phyloP scores from a whole-genome alignment of 2,888 invertebrate genomes.

The Hirtodrosophila alboralis region DNA sequence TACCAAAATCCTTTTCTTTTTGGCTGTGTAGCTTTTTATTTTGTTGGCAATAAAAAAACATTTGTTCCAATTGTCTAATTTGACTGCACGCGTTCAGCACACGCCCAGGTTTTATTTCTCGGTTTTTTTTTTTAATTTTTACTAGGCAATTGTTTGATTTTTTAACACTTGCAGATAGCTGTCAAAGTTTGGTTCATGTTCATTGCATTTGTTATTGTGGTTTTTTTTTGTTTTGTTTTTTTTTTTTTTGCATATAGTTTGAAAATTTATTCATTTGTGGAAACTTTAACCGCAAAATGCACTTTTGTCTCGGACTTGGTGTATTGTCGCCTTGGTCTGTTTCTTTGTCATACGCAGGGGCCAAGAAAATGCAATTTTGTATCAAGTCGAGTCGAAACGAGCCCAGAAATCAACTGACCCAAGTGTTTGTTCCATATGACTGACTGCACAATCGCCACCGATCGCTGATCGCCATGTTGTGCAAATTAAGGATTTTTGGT shows the following conservation, averaged over 20 bases:
- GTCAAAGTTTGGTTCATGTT: slow-evolving; percentile 45
- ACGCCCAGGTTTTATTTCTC: slow-evolving; percentile 40
- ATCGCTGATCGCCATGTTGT: slow-evolving; percentile 52
- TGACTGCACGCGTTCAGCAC: slow-evolving; percentile 33
- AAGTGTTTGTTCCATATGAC: slow-evolving; percentile 50
- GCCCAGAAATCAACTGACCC: slow-evolving; percentile 27
- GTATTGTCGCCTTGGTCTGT: slow-evolving; percentile 37
- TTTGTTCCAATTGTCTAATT: slow-evolving; percentile 45
- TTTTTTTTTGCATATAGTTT: slow-evolving; percentile 27
- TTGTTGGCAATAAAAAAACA: slow-evolving; percentile 6
- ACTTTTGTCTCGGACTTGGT: slow-evolving; percentile 44
- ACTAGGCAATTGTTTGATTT: slow-evolving; percentile 44
- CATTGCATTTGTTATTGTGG: slow-evolving; percentile 13
- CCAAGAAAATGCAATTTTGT: slow-evolving; percentile 30
- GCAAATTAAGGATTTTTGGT: slow-evolving; percentile 59
- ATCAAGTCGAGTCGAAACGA: slow-evolving; percentile 7
- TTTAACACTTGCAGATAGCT: slow-evolving; percentile 47
- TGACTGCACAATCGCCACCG: slow-evolving; percentile 60
- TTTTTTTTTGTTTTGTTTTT: slow-evolving; percentile 3
- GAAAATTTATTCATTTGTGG: slow-evolving; percentile 43
- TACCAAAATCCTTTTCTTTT: neutral
- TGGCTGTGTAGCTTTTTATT: slow-evolving; percentile 3
- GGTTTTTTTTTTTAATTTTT: slow-evolving; percentile 2
- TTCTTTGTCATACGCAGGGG: slow-evolving; percentile 37
- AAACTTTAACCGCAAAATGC: slow-evolving; percentile 62